Base-by-base conservation (phyloP, 2,888 invertebrate species). In the Ditula angustiorana region DNA sequence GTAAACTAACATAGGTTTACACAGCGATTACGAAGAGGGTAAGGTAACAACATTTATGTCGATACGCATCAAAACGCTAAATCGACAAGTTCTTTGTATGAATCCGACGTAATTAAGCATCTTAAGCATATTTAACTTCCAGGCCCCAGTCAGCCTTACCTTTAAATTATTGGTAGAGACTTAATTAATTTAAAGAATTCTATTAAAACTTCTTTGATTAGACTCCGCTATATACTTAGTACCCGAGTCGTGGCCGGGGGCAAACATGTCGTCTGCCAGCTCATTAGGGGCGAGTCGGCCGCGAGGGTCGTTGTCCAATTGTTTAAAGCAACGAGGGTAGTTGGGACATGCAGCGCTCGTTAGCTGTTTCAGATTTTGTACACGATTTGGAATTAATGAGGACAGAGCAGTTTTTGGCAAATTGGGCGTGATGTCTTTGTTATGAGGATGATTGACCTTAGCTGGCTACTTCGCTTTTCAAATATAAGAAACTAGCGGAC, bases 271-370 rank as follows among this genome's bases (percentile, higher is more conserved):
- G 37, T 28, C 52, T n/a, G 49, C 24, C 21, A 53, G 53, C 64
- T 64, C 59, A 59, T 64, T 64, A 64, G 59, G 35, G 46, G 46
- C n/a, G n/a, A n/a, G n/a, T n/a, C n/a, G 26, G 53, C 44, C 24
- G 37, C 37, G 58, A 50, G 50, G 63, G 63, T 58, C 57, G 58
- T 63, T 63, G 52, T 63, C 57, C 57, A 63, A 63, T 58, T 50
- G 62, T 64, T 63, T 64, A 64, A 64, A 64, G 35, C 52, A 63
- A 50, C 64, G 59, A 64, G 64, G 64, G 64, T 56, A 56, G 55
- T 19, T 11, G 13, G 24, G 26, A 58, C 64, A 59, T 64, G 58
- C 52, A 52, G 46, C 49, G 59, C 56, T 64, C 64, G 59, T 59
- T 59, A 64, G 57, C 44, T 26, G 50, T 41, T 24, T 52, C 57